phyloP scores from a whole-genome alignment of 2,113 vertebrate genomes.

The Rutilus rutilus region DNA sequence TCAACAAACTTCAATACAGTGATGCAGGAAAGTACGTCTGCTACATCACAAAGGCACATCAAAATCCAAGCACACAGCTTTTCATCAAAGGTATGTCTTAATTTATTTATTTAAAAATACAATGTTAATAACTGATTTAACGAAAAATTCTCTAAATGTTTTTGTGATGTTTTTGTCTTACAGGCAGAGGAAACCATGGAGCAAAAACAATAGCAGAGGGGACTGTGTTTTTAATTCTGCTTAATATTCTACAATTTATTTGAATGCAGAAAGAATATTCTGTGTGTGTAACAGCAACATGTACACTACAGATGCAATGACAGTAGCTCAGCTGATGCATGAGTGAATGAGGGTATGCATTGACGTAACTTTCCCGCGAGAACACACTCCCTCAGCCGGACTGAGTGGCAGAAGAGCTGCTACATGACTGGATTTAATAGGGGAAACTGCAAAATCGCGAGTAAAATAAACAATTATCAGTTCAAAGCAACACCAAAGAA shows the following conservation, averaged over 20 bases:
- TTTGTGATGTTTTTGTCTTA: too few species aligned
- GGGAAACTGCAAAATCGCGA: too few species aligned
- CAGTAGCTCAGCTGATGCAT: too few species aligned
- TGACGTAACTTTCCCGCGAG: too few species aligned
- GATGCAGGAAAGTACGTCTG: slow-evolving; percentile 16
- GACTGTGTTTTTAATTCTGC: neutral
- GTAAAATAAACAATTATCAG: too few species aligned
- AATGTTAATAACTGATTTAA: neutral
- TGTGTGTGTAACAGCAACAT: too few species aligned
- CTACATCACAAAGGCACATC: neutral
- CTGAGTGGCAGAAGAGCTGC: too few species aligned
- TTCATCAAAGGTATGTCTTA: neutral
- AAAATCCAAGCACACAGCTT: neutral
- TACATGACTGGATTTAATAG: too few species aligned
- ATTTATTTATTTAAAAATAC: neutral
- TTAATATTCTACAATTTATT: neutral
- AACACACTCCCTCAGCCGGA: too few species aligned
- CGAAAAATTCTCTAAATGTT: neutral
- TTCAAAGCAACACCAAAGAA: too few species aligned
- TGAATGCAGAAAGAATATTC: neutral
- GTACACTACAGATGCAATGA: too few species aligned
- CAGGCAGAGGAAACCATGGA: neutral
- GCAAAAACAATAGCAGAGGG: neutral
- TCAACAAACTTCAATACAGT: neutral
- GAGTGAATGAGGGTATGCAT: too few species aligned